Conservation (phyloP, 1,140 invertebrate species). For the Calycopis cecrops region DNA sequence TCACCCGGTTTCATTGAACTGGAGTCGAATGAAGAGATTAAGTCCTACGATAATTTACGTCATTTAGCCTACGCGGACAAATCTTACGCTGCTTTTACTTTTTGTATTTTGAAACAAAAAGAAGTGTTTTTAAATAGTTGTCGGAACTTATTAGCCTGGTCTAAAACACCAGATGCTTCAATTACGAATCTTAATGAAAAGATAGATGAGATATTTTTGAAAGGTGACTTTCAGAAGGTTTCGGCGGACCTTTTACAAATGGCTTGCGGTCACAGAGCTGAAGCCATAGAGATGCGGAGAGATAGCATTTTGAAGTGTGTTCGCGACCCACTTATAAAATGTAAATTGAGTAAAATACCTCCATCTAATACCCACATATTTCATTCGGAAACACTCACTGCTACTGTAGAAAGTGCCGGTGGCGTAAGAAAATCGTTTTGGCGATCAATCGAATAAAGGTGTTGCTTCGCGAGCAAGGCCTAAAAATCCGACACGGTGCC, state of each 20-base stretch:
- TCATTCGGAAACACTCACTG: constrained; percentile 15
- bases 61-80: constrained; percentile 23
- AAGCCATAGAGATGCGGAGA: constrained; percentile 20
- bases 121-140: constrained; percentile 17
- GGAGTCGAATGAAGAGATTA: constrained; percentile 9
- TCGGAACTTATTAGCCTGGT: constrained; percentile 13
- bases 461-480: constrained; percentile 2
- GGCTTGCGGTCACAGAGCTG: constrained; percentile 23
- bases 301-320: constrained; percentile 20
- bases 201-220: constrained; percentile 19
- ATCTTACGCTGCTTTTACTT: constrained; percentile 24
- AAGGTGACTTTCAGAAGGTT: constrained; percentile 19
- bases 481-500: constrained; percentile 4
- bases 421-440: constrained; percentile 23
- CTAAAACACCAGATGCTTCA: constrained; percentile 12
- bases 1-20: constrained; percentile 28
- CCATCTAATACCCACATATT: constrained; percentile 20
- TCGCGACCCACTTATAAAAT: constrained; percentile 18
- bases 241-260: constrained; percentile 23
- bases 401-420: constrained; percentile 21
- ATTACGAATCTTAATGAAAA: constrained; percentile 11
- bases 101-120: constrained; percentile 27
- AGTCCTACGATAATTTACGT: neutral
- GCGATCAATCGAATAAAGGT: neutral
- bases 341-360: constrained; percentile 15